Percentiles rank a stretch among this genome's conserved stretches.
Conservation (phyloP, 2,113 vertebrate genomes). For the Spermophilus dauricus region DNA sequence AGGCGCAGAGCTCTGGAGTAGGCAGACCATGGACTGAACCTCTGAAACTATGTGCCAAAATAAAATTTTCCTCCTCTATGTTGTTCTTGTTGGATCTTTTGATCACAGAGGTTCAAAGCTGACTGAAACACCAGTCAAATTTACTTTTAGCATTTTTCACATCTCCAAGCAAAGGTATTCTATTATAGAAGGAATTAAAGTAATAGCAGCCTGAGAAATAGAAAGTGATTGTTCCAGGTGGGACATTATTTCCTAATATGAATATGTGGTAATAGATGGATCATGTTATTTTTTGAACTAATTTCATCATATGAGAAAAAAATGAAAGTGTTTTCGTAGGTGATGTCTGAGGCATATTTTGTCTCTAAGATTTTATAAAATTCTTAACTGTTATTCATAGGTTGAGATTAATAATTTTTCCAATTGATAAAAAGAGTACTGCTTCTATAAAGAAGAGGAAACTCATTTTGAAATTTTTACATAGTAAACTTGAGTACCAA, state of each 20-base stretch:
- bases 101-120: too few relatives aligned
- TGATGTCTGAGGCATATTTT: background rate
- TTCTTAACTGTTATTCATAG: background rate
- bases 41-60: too few relatives aligned
- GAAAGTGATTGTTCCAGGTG: background rate
- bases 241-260: background rate
- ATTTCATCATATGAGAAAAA: slow-evolving; percentile 37
- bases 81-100: too few relatives aligned
- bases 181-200: background rate
- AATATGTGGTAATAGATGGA: background rate
- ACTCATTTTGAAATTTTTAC: slow-evolving; percentile 31
- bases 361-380: slow-evolving; percentile 24
- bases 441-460: background rate
- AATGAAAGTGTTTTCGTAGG: background rate
- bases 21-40: too few relatives aligned
- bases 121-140: background rate
- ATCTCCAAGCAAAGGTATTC: background rate
- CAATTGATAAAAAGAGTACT: background rate
- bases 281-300: background rate
- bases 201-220: background rate
- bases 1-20: too few relatives aligned
- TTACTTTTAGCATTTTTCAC: slow-evolving; percentile 14
- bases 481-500: background rate
- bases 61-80: too few relatives aligned
- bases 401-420: slow-evolving; percentile 36